Conservation (phyloP, 2,797 vertebrate species). For the Alauda arvensis region DNA sequence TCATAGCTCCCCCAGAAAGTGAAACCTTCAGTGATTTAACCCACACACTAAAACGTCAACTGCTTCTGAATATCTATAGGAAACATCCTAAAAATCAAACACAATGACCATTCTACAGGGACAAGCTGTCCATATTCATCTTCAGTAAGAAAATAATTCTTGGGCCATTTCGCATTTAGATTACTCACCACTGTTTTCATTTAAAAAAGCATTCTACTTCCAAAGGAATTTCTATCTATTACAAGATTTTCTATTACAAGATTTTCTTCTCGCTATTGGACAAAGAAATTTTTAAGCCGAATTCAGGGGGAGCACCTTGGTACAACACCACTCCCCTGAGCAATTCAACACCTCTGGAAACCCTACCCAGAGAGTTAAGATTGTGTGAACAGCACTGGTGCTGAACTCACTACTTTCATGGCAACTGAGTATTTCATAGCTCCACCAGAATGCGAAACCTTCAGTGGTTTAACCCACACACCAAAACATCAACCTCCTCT, state of each 20-base stretch:
- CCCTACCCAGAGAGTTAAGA: too few relatives aligned
- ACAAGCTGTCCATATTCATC: background rate
- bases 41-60: background rate
- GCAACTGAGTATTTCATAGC: background rate
- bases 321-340: rapidly evolving
- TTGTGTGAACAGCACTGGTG: background rate
- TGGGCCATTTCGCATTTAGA: rapidly evolving
- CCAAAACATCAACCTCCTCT: background rate
- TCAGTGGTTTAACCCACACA: background rate
- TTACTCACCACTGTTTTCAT: background rate
- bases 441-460: background rate
- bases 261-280: too few relatives aligned
- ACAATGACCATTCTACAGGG: background rate
- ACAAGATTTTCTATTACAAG: too few relatives aligned
- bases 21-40: background rate
- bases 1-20: background rate
- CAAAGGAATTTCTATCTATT: background rate
- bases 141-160: background rate
- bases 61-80: rapidly evolving
- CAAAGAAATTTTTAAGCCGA: background rate
- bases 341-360: background rate
- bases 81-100: background rate
- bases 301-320: rapidly evolving
- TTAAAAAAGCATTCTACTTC: background rate
- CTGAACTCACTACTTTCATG: background rate